These are phyloP conservation scores for Aplysia californica DNA, from an alignment of 1,140 invertebrate genomes.

Conservation along the genomic window DNA sequence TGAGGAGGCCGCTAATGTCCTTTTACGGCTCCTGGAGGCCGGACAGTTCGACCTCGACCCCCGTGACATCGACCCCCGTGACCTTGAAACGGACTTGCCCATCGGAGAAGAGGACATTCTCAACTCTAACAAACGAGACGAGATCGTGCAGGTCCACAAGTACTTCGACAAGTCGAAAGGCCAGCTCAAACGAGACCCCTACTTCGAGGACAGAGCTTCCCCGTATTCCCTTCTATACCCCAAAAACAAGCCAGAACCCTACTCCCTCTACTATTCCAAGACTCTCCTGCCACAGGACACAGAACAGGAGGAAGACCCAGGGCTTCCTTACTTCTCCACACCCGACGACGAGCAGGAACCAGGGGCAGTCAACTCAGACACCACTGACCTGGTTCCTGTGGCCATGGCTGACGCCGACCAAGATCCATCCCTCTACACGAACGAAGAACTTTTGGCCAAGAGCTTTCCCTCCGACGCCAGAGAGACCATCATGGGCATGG, in stretches of 20 bases:
- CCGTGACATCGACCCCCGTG: background rate
- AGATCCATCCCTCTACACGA: too few species aligned
- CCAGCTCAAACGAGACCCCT: slow-evolving; percentile 41
- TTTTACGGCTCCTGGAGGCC: slow-evolving; percentile 36
- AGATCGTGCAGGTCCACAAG: slow-evolving; percentile 55
- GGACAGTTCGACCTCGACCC: background rate
- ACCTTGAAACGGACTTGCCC: background rate
- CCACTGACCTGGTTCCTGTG: too few species aligned
- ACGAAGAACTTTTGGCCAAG: too few species aligned
- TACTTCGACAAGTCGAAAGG: slow-evolving; percentile 53
- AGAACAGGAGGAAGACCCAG: too few species aligned
- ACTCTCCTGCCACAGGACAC: too few species aligned
- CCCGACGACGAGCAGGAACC: too few species aligned
- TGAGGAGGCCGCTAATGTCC: slow-evolving; percentile 37
- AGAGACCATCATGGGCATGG: too few species aligned
- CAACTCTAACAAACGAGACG: slow-evolving; percentile 51
- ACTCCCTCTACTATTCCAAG: background rate
- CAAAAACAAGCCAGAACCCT: background rate
- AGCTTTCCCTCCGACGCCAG: too few species aligned
- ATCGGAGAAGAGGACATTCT: slow-evolving; percentile 17
- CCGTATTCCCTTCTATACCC: background rate
- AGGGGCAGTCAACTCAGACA: too few species aligned
- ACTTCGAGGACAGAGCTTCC: background rate
- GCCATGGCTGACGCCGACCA: too few species aligned
- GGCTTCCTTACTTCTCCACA: too few species aligned